Evolutionary conservation across 2,113 vertebrate species (phyloP).

Genomic region (Pogonocichla stellata): DNA sequence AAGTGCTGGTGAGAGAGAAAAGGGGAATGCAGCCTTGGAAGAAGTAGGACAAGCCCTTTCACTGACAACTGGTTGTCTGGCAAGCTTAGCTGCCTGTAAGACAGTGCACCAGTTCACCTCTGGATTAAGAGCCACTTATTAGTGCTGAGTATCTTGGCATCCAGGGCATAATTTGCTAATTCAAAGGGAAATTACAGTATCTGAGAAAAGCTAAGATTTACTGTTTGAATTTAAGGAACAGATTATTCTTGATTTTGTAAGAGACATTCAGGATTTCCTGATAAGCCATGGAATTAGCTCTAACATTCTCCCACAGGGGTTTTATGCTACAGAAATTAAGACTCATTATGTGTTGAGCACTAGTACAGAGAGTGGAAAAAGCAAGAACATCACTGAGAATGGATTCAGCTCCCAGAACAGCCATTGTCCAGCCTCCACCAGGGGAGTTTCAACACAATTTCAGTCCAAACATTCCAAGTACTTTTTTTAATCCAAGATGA

Average conservation of each 20-base stretch:
- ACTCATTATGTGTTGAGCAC: neutral
- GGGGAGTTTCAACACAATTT: neutral
- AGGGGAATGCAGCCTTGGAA: neutral
- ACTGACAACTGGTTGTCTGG: neutral
- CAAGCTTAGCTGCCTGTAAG: neutral
- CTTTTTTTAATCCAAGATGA: neutral
- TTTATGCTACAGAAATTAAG: slow-evolving; percentile 3
- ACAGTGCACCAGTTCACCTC: neutral
- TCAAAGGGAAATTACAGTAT: neutral
- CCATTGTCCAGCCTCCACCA: neutral
- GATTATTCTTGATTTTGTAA: neutral
- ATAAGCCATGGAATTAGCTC: neutral
- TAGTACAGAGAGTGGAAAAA: neutral
- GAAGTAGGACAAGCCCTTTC: neutral
- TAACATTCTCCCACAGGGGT: neutral
- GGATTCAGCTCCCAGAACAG: neutral
- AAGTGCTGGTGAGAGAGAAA: neutral
- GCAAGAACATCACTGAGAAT: neutral
- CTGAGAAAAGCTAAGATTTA: neutral
- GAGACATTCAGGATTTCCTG: neutral
- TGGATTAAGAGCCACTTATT: neutral
- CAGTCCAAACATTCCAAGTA: neutral
- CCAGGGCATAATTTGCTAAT: neutral
- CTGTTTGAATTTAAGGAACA: neutral
- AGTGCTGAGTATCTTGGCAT: neutral